Evolutionary conservation across 1,140 invertebrate genomes (phyloP).

Genomic region (Rhopalosiphum maidis): DNA sequence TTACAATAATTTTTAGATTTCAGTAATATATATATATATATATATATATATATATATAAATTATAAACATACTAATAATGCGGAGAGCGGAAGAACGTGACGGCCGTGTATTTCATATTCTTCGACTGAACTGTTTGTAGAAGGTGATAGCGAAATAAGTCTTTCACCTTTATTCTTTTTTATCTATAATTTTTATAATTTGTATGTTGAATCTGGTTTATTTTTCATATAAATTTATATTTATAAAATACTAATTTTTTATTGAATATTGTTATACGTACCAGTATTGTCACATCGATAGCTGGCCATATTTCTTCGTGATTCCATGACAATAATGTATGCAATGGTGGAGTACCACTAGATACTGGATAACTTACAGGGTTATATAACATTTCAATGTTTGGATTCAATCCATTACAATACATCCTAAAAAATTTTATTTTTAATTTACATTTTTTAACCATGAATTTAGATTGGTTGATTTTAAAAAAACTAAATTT

Average conservation of each 20-base stretch:
- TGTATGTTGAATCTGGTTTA: background rate
- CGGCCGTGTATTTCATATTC: conserved; percentile 35
- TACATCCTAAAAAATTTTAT: conserved; percentile 64
- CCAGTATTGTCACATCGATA: background rate
- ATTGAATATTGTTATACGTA: background rate
- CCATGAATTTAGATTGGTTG: background rate
- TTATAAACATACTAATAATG: conserved; percentile 41
- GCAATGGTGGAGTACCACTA: conserved; percentile 75
- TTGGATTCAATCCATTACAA: conserved; percentile 66
- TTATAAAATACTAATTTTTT: background rate
- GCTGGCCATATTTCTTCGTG: conserved; percentile 65
- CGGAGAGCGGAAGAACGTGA: conserved; percentile 26
- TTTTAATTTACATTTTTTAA: background rate
- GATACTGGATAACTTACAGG: conserved; percentile 67
- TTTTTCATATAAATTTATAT: background rate
- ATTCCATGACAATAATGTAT: conserved; percentile 75
- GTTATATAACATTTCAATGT: conserved; percentile 65
- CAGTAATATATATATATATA: background rate
- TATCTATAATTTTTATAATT: background rate
- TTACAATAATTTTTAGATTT: background rate
- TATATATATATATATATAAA: background rate
- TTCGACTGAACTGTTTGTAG: conserved; percentile 37
- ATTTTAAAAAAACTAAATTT: background rate
- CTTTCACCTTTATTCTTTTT: conserved; percentile 39
- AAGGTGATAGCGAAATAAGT: background rate